These are phyloP conservation scores for Gandaritis pyraliata DNA, from an alignment of 2,888 invertebrate species.

Conservation along the genomic window DNA sequence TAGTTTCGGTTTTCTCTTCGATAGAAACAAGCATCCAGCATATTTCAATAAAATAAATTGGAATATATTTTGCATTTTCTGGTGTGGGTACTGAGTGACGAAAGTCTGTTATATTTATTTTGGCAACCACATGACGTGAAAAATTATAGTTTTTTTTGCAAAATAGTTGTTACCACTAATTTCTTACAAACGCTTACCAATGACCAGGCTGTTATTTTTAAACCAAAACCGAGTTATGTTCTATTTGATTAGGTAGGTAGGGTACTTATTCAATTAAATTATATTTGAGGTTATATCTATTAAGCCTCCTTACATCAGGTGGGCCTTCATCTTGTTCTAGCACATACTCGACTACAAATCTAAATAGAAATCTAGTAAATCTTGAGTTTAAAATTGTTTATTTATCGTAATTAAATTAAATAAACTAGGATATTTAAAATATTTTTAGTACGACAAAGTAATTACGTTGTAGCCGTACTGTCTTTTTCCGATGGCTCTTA, in stretches of 20 bases:
- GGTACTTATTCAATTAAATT: too few relatives aligned
- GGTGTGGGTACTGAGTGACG: constrained; percentile 17
- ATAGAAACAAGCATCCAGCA: constrained; percentile 14
- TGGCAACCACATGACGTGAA: constrained; percentile 24
- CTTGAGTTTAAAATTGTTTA: too few relatives aligned
- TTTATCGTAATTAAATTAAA: too few relatives aligned
- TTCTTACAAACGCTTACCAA: not conserved
- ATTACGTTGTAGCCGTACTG: constrained; percentile 2
- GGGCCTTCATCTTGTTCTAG: too few relatives aligned
- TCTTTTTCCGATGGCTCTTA: constrained; percentile 3
- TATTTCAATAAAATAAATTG: constrained; percentile 31
- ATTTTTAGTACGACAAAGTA: constrained; percentile 1
- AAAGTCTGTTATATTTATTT: constrained; percentile 26
- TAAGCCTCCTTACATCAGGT: too few relatives aligned
- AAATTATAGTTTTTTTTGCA: constrained; percentile 13
- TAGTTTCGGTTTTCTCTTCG: constrained; percentile 10
- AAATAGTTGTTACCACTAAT: constrained; percentile 2
- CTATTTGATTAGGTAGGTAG: too few relatives aligned
- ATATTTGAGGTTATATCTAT: too few relatives aligned
- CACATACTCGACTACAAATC: too few relatives aligned
- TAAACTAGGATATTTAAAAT: too few relatives aligned
- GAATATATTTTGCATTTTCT: constrained; percentile 23
- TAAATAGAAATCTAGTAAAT: too few relatives aligned
- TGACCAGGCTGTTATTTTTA: too few relatives aligned
- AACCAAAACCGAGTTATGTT: too few relatives aligned